Evolutionary conservation across 2,797 vertebrate genomes (phyloP).

Genomic region (Sebastes taczanowskii): DNA sequence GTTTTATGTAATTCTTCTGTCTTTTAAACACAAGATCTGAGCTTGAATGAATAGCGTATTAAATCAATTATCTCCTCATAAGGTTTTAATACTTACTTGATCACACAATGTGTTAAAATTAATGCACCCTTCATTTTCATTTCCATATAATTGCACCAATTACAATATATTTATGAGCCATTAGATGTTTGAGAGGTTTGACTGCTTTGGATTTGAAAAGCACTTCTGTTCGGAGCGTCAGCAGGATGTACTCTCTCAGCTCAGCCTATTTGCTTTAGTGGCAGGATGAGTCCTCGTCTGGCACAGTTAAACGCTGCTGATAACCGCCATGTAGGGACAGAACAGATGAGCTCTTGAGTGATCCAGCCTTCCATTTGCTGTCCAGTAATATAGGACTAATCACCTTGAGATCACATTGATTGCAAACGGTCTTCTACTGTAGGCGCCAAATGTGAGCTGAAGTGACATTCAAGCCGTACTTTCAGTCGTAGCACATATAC

Average conservation of each 20-base stretch:
- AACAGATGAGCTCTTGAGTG: background rate
- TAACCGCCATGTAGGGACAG: background rate
- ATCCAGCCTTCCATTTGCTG: background rate
- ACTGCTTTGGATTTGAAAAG: background rate
- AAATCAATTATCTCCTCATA: background rate
- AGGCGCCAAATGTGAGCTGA: background rate
- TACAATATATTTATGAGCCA: background rate
- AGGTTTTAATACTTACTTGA: background rate
- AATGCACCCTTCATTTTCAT: background rate
- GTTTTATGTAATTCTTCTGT: background rate
- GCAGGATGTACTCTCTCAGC: background rate
- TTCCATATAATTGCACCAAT: background rate
- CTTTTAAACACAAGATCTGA: background rate
- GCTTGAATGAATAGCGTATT: background rate
- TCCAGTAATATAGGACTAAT: background rate
- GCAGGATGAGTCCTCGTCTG: background rate
- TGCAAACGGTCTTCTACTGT: background rate
- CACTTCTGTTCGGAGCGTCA: background rate
- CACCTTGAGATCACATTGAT: background rate
- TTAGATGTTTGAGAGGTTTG: background rate
- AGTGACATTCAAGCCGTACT: background rate
- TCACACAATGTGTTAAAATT: background rate
- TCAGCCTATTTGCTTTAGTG: background rate
- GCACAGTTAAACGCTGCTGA: background rate
- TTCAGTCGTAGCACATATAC: background rate